These are phyloP conservation scores for Papilio elwesi DNA, from an alignment of 2,888 invertebrate genomes.

Conservation along the genomic window DNA sequence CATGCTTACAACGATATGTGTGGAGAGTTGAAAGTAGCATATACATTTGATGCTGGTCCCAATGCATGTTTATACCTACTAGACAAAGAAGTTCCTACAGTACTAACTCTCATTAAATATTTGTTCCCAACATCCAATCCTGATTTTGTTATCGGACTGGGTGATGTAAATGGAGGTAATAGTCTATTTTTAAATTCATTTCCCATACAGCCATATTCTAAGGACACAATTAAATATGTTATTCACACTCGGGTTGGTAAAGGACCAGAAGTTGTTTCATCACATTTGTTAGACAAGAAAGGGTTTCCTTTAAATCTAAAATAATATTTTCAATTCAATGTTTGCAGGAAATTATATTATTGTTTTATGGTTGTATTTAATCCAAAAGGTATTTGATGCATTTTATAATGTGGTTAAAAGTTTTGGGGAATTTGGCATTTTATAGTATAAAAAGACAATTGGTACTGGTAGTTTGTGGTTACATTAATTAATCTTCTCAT, in stretches of 20 bases:
- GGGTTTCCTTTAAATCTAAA: conserved; percentile 56
- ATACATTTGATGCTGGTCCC: conserved; percentile 99
- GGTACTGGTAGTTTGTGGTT: not conserved
- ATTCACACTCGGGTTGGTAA: conserved; percentile 93
- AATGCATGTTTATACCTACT: conserved; percentile 96
- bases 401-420: not conserved
- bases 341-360: conserved; percentile 30
- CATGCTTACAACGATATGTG: conserved; percentile 91
- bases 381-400: not conserved
- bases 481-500: not conserved
- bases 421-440: not conserved
- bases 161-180: conserved; percentile 46
- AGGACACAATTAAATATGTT: conserved; percentile 89
- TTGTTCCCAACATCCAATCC: conserved; percentile 87
- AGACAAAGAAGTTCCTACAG: conserved; percentile 88
- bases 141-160: conserved; percentile 68
- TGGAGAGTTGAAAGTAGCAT: conserved; percentile 90
- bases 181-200: conserved; percentile 58
- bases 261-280: conserved; percentile 86
- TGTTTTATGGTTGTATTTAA: not conserved
- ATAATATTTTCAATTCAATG: conserved; percentile 17
- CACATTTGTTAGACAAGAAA: conserved; percentile 63
- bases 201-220: conserved; percentile 64
- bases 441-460: not conserved
- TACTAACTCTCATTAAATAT: conserved; percentile 87